Base-by-base conservation (phyloP, 2,797 vertebrate genomes). In the Premnoplex brunnescens region DNA sequence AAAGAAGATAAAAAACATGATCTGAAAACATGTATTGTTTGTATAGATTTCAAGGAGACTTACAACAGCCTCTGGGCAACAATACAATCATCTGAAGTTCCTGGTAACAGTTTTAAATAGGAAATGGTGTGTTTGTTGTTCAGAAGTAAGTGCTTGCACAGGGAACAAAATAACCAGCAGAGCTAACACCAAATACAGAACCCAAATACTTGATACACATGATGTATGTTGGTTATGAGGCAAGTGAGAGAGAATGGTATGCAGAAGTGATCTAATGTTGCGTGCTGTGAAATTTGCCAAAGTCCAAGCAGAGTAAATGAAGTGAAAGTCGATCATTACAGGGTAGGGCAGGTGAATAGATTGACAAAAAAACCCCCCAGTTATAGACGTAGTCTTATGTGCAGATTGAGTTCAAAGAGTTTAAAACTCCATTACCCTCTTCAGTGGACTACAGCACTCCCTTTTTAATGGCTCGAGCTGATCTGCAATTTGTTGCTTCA, bases 181-280 rank as follows among this genome's bases (percentile, higher is more conserved):
- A 62, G 10, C 7, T 79, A 73, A 84, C 77, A 16, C 18, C 20
- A 84, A 84, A 48, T 26, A 36, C 10, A 21, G 26, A 9, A 44
- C 73, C 11, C 30, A 44, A 41, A 73, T 30, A 9, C 19, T 73
- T 0, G 0, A 62, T n/a, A 24, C 52, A 13, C 21, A 17, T 0
- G 0, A 22, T 37, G 19, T 30, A 5, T 49, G 10, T 36, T 56
- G 67, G 22, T 34, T 87, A 51, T 19, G 74, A 84, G 60, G 58
- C 26, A 51, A 43, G 15, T 13, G 34, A 77, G 36, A 39, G 30
- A 64, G 20, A 82, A 48, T 10, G 12, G 6, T 14, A 23, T 44
- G 12, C 0, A 3, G 60, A 85, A 64, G 8, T 37, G 22, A 24
- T 60, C 21, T 85, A n/a, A 34, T 52, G 75, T 85, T 4, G 10